These are phyloP conservation scores for Hormaphis cornu DNA, from an alignment of 1,140 invertebrate genomes.

Conservation along the genomic window DNA sequence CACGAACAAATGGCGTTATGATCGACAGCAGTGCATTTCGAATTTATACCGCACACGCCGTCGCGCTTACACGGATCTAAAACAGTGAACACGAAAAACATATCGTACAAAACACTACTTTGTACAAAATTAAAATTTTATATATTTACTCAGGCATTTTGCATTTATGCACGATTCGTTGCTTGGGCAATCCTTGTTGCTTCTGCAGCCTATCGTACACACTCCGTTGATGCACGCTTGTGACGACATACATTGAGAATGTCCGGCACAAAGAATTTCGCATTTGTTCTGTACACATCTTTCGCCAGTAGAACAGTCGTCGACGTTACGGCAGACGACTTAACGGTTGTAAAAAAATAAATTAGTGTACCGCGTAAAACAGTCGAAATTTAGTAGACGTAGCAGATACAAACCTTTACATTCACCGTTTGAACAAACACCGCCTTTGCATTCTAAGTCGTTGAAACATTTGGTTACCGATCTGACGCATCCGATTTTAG, in stretches of 20 bases:
- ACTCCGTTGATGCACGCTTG: constrained; percentile 57
- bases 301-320: constrained; percentile 71
- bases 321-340: constrained; percentile 64
- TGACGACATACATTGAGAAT: constrained; percentile 65
- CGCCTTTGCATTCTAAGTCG: constrained; percentile 67
- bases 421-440: constrained; percentile 68
- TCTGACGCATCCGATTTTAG: constrained; percentile 51
- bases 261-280: constrained; percentile 61
- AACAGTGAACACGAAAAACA: constrained; percentile 24
- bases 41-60: constrained; percentile 75
- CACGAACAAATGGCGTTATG: constrained; percentile 72
- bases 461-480: constrained; percentile 45
- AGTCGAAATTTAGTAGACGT: neutral
- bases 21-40: constrained; percentile 71
- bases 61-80: constrained; percentile 69
- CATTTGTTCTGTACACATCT: constrained; percentile 69
- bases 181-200: constrained; percentile 65
- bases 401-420: constrained; percentile 50
- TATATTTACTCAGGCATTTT: constrained; percentile 56
- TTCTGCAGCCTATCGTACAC: constrained; percentile 63
- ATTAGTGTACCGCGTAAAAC: neutral
- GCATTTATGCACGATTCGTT: constrained; percentile 64
- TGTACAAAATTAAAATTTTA: no score
- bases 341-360: constrained; percentile 33
- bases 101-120: no score